Percentiles rank a stretch among this genome's conserved stretches.
phyloP scores from a whole-genome alignment of 2,113 vertebrate genomes.

The Xyliphius kryptos region DNA sequence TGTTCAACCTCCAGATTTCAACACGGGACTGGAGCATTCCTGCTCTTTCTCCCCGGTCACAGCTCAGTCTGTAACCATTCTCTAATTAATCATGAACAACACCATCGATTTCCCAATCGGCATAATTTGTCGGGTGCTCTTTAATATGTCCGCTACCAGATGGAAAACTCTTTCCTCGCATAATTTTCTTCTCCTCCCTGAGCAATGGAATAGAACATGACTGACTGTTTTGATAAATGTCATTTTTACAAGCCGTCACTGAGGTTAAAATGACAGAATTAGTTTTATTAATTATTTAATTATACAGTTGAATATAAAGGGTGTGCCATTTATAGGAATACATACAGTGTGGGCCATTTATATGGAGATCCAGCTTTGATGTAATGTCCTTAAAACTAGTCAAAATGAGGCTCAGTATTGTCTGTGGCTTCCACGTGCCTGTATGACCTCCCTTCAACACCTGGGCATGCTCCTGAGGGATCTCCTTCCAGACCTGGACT shows the following conservation, averaged over 20 bases:
- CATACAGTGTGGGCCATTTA: no score
- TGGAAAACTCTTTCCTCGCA: constrained; percentile 37
- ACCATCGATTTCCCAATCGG: constrained; percentile 50
- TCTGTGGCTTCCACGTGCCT: no score
- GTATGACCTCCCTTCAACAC: no score
- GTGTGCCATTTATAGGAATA: no score
- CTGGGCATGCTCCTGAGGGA: no score
- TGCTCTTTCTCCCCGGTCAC: constrained; percentile 24
- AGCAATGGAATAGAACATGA: neutral
- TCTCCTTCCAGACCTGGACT: no score
- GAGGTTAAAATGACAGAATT: no score
- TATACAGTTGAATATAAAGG: no score
- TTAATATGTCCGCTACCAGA: constrained; percentile 20
- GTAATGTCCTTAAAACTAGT: no score
- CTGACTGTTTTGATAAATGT: neutral
- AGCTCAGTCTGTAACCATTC: constrained; percentile 11
- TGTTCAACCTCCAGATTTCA: neutral
- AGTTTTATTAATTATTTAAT: no score
- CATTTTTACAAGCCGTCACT: constrained; percentile 3
- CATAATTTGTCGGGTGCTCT: constrained; percentile 39
- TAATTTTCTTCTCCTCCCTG: neutral
- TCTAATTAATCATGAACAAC: constrained; percentile 52
- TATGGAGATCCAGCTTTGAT: no score
- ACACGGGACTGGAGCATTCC: constrained; percentile 5
- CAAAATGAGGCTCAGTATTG: no score